Evolutionary conservation across 1,140 invertebrate species (phyloP).

Genomic region (Adelges cooleyi): DNA sequence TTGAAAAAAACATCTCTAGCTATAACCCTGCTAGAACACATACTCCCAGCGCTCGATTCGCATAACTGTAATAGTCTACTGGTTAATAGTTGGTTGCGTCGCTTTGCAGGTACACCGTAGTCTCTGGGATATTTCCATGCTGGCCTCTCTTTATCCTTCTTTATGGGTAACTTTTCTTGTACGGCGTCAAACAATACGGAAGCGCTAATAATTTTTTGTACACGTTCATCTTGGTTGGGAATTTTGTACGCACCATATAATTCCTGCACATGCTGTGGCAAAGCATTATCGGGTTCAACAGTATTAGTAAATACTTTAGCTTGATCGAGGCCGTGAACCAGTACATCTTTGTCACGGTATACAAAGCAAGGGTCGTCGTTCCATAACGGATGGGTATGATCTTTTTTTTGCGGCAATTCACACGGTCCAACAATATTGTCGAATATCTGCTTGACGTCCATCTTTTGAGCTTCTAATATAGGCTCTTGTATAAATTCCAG

Average conservation of each 20-base stretch:
- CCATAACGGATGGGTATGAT: slow-evolving; percentile 52
- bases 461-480: slow-evolving; percentile 1
- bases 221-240: slow-evolving; percentile 31
- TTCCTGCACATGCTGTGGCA: slow-evolving; percentile 46
- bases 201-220: slow-evolving; percentile 46
- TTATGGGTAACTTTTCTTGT: slow-evolving; percentile 61
- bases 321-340: slow-evolving; percentile 58
- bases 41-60: slow-evolving; percentile 48
- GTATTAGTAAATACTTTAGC: slow-evolving; percentile 64
- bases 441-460: neutral
- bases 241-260: slow-evolving; percentile 30
- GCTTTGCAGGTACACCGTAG: slow-evolving; percentile 56
- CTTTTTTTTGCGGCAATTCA: slow-evolving; percentile 18
- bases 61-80: slow-evolving; percentile 58
- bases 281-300: slow-evolving; percentile 45
- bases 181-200: slow-evolving; percentile 66
- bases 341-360: slow-evolving; percentile 48
- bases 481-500: neutral
- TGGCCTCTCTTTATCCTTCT: slow-evolving; percentile 53
- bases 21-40: slow-evolving; percentile 35
- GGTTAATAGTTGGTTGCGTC: slow-evolving; percentile 55
- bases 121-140: slow-evolving; percentile 55
- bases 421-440: neutral
- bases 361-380: slow-evolving; percentile 47
- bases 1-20: slow-evolving; percentile 30